Base-by-base conservation (phyloP, 92 coral and sea anemone species). In the Virgularia gustaviana region DNA sequence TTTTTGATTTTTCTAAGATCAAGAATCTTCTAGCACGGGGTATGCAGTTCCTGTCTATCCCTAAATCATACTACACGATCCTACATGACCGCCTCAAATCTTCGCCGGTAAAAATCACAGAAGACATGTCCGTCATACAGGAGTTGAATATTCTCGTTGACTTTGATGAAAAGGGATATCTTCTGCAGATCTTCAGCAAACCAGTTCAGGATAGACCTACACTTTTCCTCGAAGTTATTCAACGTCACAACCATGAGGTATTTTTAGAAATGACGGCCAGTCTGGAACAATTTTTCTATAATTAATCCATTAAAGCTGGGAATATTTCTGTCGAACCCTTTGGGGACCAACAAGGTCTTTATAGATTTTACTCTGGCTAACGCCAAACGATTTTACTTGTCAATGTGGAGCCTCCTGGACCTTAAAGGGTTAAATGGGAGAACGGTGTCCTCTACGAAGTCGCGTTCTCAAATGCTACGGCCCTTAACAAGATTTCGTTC, bases 181-280 rank as follows among this genome's bases (percentile, higher is more conserved):
- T 92, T 65, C 94, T 92, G 71, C 98, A 92, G 85, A 92, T 92
- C 45, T 92, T 92, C 57, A 84, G 90, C 35, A 92, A 92, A 71
- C 98, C 98, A 33, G 80, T 89, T 66, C 90, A 92, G 65, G 98
- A 92, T 81, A 73, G 96, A 62, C 98, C 98, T 9, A 92, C 98
- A 25, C 70, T 92, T 63, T 92, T 92, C 74, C 84, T 92, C 56
- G 98, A 92, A 72, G 85, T 87, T 20, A 92, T 92, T 39, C 96
- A 92, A 42, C 79, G 98, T 65, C 70, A 73, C 61, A 92, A 92
- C 63, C 94, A 89, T 65, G 85, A 88, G 75, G 98, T 92, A 68
- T 1, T 22, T 9, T 3, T 7, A 52, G 6, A 52, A 11, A n/a
- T n/a, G n/a, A n/a, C n/a, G n/a, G n/a, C n/a, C n/a, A n/a, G n/a